Percentiles rank a stretch among this genome's conserved stretches.
These are phyloP conservation scores for Plebejus melissa DNA, from an alignment of 2,888 invertebrate species.

Conservation along the genomic window DNA sequence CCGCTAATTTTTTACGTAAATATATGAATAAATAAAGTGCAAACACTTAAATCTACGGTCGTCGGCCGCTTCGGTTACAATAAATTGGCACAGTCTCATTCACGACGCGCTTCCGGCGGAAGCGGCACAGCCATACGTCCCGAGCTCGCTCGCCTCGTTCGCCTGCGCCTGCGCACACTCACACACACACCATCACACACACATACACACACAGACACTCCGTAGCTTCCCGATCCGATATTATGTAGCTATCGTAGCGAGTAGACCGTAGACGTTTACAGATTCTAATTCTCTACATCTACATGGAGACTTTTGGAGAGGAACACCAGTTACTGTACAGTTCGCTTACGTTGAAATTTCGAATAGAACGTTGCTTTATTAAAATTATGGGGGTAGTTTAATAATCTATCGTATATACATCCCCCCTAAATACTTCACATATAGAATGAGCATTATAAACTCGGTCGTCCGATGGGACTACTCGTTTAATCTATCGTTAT, in stretches of 20 bases:
- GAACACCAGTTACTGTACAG: slow-evolving; percentile 77
- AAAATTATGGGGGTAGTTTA: slow-evolving; percentile 55
- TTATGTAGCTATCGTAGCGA: slow-evolving; percentile 58
- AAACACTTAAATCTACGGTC: slow-evolving; percentile 80
- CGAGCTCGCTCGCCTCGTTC: slow-evolving; percentile 26
- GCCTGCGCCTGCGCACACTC: slow-evolving; percentile 30
- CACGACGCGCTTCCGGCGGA: slow-evolving; percentile 46
- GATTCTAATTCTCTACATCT: slow-evolving; percentile 64
- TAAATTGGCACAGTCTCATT: slow-evolving; percentile 77
- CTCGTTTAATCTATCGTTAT: slow-evolving; percentile 54
- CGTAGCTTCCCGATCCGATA: slow-evolving; percentile 49
- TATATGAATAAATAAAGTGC: slow-evolving; percentile 80
- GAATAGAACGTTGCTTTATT: slow-evolving; percentile 56
- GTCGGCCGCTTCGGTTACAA: slow-evolving; percentile 69
- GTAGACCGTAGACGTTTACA: slow-evolving; percentile 60
- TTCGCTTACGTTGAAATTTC: slow-evolving; percentile 56
- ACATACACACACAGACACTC: slow-evolving; percentile 40
- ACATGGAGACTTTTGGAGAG: slow-evolving; percentile 71
- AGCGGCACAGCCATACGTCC: slow-evolving; percentile 31
- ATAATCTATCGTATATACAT: slow-evolving; percentile 65
- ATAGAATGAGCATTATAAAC: slow-evolving; percentile 69
- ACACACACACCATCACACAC: slow-evolving; percentile 13
- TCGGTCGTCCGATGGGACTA: slow-evolving; percentile 63
- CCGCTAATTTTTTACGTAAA: slow-evolving; percentile 76
- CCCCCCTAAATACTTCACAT: slow-evolving; percentile 57